Conservation (phyloP, 2,888 invertebrate genomes). For the Calliscelio sp. region DNA sequence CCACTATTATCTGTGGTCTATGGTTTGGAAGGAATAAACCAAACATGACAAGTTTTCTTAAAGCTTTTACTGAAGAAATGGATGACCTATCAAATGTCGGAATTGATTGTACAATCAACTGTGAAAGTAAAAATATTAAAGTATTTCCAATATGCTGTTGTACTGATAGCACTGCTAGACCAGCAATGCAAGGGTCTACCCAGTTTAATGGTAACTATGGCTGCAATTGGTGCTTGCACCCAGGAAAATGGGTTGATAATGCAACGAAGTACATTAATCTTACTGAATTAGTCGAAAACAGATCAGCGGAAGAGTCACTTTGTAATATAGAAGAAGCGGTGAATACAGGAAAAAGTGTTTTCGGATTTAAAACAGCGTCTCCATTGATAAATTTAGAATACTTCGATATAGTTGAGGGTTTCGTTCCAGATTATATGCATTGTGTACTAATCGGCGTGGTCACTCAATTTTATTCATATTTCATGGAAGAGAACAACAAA, state of each 20-base stretch:
- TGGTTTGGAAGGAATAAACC: conserved; percentile 64
- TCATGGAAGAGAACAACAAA: no score
- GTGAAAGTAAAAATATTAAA: conserved; percentile 41
- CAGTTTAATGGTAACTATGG: conserved; percentile 50
- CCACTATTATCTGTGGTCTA: conserved; percentile 44
- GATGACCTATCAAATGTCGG: no score
- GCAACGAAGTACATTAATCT: not conserved
- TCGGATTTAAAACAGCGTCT: not conserved
- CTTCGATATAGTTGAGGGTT: conserved; percentile 67
- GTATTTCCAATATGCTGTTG: conserved; percentile 44
- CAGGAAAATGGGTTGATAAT: conserved; percentile 2
- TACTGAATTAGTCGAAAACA: no score
- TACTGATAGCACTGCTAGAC: conserved; percentile 63
- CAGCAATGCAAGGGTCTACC: conserved; percentile 25
- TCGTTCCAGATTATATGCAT: conserved; percentile 74
- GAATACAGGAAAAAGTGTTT: not conserved
- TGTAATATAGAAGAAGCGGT: not conserved
- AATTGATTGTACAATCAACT: conserved; percentile 49
- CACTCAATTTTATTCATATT: conserved; percentile 62
- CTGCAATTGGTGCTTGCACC: conserved; percentile 48
- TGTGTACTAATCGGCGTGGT: conserved; percentile 53
- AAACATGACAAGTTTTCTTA: conserved; percentile 30
- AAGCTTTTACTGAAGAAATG: not conserved
- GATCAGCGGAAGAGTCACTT: not conserved
- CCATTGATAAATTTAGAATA: conserved; percentile 27